phyloP scores from a whole-genome alignment of 2,888 invertebrate genomes.

The Pantelozetes paolii region DNA sequence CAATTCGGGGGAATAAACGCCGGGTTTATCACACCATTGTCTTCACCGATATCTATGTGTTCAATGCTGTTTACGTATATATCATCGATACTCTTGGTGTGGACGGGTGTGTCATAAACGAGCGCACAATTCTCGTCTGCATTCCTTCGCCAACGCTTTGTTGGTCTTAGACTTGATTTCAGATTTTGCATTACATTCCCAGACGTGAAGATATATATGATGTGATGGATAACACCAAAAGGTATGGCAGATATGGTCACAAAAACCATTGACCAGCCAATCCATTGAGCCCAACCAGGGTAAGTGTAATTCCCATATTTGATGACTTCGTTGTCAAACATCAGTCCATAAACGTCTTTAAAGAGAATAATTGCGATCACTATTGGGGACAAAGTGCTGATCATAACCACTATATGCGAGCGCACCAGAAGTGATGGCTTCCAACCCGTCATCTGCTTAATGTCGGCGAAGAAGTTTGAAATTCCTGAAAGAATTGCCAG shows the following conservation, averaged over 20 bases:
- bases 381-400: constrained; percentile 44
- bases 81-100: constrained; percentile 5
- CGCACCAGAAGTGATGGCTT: constrained; percentile 43
- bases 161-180: constrained; percentile 13
- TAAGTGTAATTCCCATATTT: constrained; percentile 43
- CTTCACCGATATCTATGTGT: not conserved
- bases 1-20: constrained; percentile 7
- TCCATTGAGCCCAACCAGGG: constrained; percentile 45
- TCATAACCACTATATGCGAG: constrained; percentile 45
- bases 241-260: constrained; percentile 45
- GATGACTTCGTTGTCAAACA: constrained; percentile 24
- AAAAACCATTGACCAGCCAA: constrained; percentile 45
- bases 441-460: constrained; percentile 47
- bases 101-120: not conserved
- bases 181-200: constrained; percentile 1
- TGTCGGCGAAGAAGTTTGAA: constrained; percentile 43
- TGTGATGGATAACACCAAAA: constrained; percentile 33
- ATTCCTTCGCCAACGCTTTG: constrained; percentile 10
- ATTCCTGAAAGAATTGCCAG: constrained; percentile 40
- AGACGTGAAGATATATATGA: not conserved
- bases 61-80: not conserved
- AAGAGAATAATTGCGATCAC: constrained; percentile 43
- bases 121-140: constrained; percentile 9
- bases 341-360: constrained; percentile 1
- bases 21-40: constrained; percentile 15